Conservation (phyloP, 1,140 invertebrate species). For the Formica selysi region DNA sequence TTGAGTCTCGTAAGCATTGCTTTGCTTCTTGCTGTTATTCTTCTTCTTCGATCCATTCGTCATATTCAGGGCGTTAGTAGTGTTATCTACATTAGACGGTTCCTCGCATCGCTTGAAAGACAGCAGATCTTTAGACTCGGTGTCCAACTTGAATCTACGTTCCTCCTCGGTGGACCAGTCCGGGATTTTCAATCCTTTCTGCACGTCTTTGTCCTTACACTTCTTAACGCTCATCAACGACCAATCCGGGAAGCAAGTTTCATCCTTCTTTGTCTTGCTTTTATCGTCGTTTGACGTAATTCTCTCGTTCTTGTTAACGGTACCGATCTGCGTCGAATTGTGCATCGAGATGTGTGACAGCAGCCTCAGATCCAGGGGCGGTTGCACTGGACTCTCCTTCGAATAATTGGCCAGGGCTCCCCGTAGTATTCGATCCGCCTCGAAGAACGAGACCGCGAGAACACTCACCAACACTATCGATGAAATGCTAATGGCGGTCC, state of each 20-base stretch:
- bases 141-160: constrained; percentile 80
- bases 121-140: constrained; percentile 76
- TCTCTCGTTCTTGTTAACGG: constrained; percentile 64
- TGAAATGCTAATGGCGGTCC: constrained; percentile 89
- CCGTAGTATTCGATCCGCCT: constrained; percentile 91
- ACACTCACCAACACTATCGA: constrained; percentile 89
- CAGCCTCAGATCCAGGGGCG: constrained; percentile 88
- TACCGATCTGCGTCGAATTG: constrained; percentile 43
- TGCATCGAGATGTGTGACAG: constrained; percentile 78
- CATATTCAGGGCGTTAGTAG: constrained; percentile 34
- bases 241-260: constrained; percentile 75
- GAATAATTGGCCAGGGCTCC: constrained; percentile 86
- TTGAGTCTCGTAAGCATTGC: constrained; percentile 60
- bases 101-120: constrained; percentile 71
- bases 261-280: constrained; percentile 68
- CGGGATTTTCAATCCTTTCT: constrained; percentile 77
- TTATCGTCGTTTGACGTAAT: constrained; percentile 64
- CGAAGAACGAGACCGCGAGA: constrained; percentile 90
- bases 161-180: constrained; percentile 82
- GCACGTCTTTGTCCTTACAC: constrained; percentile 77
- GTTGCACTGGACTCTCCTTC: constrained; percentile 86
- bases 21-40: constrained; percentile 65
- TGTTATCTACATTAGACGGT: constrained; percentile 49
- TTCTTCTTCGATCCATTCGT: constrained; percentile 53
- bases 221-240: constrained; percentile 78